Conservation (phyloP, 2,888 invertebrate genomes). For the Muschampia plurimacula region DNA sequence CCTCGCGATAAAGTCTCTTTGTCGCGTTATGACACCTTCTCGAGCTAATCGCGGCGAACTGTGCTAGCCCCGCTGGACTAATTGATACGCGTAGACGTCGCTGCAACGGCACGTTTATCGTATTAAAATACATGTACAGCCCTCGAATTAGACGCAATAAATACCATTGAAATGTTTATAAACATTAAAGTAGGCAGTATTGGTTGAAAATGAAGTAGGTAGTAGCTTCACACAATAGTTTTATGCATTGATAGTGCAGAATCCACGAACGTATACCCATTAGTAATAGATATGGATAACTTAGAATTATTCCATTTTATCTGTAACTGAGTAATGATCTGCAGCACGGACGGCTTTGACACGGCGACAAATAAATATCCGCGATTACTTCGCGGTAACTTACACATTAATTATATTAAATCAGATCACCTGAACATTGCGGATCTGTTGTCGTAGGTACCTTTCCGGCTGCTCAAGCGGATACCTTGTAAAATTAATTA, state of each 20-base stretch:
- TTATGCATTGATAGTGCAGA: constrained; percentile 33
- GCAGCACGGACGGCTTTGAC: constrained; percentile 40
- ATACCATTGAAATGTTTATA: not conserved
- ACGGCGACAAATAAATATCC: constrained; percentile 64
- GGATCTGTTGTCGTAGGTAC: constrained; percentile 63
- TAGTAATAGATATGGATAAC: constrained; percentile 32
- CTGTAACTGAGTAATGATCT: constrained; percentile 38
- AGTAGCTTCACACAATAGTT: constrained; percentile 14
- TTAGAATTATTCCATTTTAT: constrained; percentile 35
- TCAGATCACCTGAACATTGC: constrained; percentile 70
- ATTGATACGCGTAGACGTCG: constrained; percentile 26
- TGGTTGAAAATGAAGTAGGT: not conserved
- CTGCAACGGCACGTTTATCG: constrained; percentile 18
- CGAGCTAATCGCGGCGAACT: no score
- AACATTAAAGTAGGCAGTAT: not conserved
- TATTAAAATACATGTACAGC: constrained; percentile 9
- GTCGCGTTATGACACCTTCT: no score
- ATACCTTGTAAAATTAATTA: constrained; percentile 52
- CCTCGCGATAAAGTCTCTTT: no score
- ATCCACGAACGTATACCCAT: constrained; percentile 30
- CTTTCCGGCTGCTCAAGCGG: constrained; percentile 59
- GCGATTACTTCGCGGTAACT: constrained; percentile 72
- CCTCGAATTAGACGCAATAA: constrained; percentile 5
- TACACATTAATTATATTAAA: constrained; percentile 79
- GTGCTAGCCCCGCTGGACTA: no score